A percentile compares a stretch with the other conserved stretches of the same genome.
Conservation (phyloP, 2,797 vertebrate species). For the Danio kyathit region DNA sequence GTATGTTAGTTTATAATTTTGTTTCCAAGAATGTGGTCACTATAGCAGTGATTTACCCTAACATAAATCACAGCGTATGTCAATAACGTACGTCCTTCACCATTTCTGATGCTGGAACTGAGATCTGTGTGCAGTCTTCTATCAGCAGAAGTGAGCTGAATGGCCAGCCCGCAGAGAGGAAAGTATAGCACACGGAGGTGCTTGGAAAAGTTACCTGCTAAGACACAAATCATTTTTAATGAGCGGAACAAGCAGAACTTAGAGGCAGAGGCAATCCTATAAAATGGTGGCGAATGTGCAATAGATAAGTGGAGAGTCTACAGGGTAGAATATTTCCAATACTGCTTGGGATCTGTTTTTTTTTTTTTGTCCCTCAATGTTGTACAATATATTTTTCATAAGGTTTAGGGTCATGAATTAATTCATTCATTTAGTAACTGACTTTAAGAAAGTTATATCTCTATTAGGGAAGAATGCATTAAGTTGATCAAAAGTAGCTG, state of each 20-base stretch:
- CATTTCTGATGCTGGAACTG: neutral
- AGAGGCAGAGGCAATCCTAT: neutral
- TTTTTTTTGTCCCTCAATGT: neutral
- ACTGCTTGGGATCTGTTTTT: neutral
- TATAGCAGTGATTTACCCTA: neutral
- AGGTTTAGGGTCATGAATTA: no score
- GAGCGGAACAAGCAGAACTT: slow-evolving; percentile 17
- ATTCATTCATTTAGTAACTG: no score
- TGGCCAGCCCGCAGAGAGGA: neutral
- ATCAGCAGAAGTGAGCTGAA: neutral
- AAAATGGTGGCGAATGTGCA: slow-evolving; percentile 2
- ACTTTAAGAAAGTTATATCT: no score
- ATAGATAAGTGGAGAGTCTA: neutral
- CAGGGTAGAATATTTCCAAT: neutral
- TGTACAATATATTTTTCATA: no score
- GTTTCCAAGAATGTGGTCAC: no score
- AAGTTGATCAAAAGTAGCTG: no score
- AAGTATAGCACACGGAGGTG: neutral
- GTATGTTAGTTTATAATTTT: no score
- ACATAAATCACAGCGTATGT: neutral
- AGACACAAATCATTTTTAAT: slow-evolving; percentile 38
- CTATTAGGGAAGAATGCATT: no score
- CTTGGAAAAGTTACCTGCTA: slow-evolving; percentile 12
- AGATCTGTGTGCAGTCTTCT: neutral
- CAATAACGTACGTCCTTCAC: neutral